Evolutionary conservation across 1,140 invertebrate species (phyloP), one percentile per base, ranked within the genome.

Genomic region (Trigoniulus corallinus): DNA sequence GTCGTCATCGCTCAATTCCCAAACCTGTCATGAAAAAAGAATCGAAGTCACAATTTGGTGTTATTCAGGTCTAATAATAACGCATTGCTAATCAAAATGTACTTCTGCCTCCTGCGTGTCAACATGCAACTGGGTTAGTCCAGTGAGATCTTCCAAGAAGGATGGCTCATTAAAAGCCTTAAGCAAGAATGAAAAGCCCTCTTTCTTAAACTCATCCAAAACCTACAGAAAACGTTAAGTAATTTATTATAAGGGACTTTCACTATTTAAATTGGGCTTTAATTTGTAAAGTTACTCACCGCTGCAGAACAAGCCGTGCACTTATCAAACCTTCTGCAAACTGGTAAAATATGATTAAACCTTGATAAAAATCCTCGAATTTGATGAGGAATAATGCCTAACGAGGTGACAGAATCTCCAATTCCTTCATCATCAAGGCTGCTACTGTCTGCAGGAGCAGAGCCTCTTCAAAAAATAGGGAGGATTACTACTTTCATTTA

Each of bases 361-460:
- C 76, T 74, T 56, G 81, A 81, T 3, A 97, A 66, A 61, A 88
- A 95, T 2, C 92, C 91, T 40, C 94, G 72, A 50, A 98, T 85
- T 22, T 92, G 91, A 66, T 98, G 94, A 1, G 94, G 93, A 29
- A 96, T 71, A 0, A 84, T 70, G 4, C 94, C 93, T 0, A 96
- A 68, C 24, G 81, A 43, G 47, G 18, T 66, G 58, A 47, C 65
- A 61, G n/a, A 27, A 52, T 56, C 62, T 20, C 63, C 61, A 29
- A 67, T 62, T 12, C 45, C 52, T 23, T 62, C 60, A 2, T 59
- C 59, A 10, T 59, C 60, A 15, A 52, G 54, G n/a, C 41, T 22
- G 21, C 27, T 49, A 18, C 15, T 39, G 18, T 21, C 21, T 21
- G 40, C 24, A 52, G 53, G 48, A 41, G 50, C 26, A 46, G 42